Evolutionary conservation across 1,140 invertebrate genomes (phyloP).

Genomic region (Mizuhopecten yessoensis): DNA sequence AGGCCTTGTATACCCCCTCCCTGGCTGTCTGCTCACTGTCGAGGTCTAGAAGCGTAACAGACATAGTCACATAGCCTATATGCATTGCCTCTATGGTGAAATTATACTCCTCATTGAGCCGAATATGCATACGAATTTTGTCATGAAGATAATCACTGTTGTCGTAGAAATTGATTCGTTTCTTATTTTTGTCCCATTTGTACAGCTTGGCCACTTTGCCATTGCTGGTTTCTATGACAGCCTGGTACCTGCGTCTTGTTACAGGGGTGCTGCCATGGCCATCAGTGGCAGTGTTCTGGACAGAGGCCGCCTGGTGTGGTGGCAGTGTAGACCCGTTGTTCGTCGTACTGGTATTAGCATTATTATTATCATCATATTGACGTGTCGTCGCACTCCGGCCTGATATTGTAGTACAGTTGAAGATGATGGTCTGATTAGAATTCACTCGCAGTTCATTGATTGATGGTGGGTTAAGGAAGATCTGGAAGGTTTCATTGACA

Average conservation of each 20-base stretch:
- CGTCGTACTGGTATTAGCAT: slow-evolving; percentile 61
- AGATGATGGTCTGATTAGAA: slow-evolving; percentile 71
- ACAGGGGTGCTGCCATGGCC: background rate
- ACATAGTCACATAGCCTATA: slow-evolving; percentile 77
- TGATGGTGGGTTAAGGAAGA: slow-evolving; percentile 74
- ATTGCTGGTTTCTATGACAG: slow-evolving; percentile 57
- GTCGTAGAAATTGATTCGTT: slow-evolving; percentile 36
- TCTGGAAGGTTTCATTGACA: slow-evolving; percentile 70
- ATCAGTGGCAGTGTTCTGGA: slow-evolving; percentile 60
- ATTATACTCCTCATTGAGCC: slow-evolving; percentile 72
- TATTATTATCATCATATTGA: slow-evolving; percentile 60
- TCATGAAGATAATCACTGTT: slow-evolving; percentile 57
- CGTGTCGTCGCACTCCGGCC: slow-evolving; percentile 42
- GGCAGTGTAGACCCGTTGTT: slow-evolving; percentile 48
- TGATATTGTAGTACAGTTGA: slow-evolving; percentile 70
- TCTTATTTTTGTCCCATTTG: slow-evolving; percentile 36
- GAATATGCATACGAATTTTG: slow-evolving; percentile 67
- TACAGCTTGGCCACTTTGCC: slow-evolving; percentile 52
- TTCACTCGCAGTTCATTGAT: slow-evolving; percentile 71
- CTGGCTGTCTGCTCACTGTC: slow-evolving; percentile 65
- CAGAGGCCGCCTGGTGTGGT: slow-evolving; percentile 53
- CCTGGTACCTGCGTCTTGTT: slow-evolving; percentile 39
- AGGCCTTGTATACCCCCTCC: slow-evolving; percentile 62
- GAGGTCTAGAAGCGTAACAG: slow-evolving; percentile 73
- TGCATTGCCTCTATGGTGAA: slow-evolving; percentile 78